phyloP scores from a whole-genome alignment of 2,113 vertebrate genomes.

The Silurus asotus region DNA sequence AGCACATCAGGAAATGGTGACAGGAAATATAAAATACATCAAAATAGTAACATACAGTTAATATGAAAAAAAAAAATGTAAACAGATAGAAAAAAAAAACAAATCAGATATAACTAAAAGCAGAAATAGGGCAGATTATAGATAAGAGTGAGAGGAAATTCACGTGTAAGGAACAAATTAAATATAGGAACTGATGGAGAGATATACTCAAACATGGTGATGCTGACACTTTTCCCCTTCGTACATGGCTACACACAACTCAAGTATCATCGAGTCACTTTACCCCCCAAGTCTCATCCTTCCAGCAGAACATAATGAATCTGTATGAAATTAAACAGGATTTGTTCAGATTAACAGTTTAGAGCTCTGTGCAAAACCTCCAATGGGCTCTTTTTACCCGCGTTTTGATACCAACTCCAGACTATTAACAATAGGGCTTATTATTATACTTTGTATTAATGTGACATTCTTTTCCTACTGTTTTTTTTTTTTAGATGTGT shows the following conservation, averaged over 20 bases:
- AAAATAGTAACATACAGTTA: too few species aligned
- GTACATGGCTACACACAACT: not conserved
- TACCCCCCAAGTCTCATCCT: conserved; percentile 2
- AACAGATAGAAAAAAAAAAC: too few species aligned
- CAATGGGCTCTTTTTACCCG: not conserved
- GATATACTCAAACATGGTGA: not conserved
- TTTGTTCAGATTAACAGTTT: conserved; percentile 19
- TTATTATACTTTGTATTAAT: not conserved
- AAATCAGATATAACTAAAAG: too few species aligned
- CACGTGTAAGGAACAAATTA: too few species aligned
- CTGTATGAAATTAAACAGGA: conserved; percentile 39
- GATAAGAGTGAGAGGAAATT: too few species aligned
- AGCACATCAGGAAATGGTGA: too few species aligned
- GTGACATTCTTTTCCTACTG: not conserved
- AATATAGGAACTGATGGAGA: too few species aligned
- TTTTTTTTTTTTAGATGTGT: too few species aligned
- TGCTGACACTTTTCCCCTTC: not conserved
- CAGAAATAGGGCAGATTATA: too few species aligned
- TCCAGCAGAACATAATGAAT: conserved; percentile 30
- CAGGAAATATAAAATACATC: too few species aligned
- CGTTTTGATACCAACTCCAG: not conserved
- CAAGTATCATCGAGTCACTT: not conserved
- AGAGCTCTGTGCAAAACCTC: not conserved
- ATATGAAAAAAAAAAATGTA: too few species aligned
- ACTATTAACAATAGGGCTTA: not conserved